phyloP scores from a whole-genome alignment of 1,140 invertebrate species.

The Phymorhynchus buccinoides region DNA sequence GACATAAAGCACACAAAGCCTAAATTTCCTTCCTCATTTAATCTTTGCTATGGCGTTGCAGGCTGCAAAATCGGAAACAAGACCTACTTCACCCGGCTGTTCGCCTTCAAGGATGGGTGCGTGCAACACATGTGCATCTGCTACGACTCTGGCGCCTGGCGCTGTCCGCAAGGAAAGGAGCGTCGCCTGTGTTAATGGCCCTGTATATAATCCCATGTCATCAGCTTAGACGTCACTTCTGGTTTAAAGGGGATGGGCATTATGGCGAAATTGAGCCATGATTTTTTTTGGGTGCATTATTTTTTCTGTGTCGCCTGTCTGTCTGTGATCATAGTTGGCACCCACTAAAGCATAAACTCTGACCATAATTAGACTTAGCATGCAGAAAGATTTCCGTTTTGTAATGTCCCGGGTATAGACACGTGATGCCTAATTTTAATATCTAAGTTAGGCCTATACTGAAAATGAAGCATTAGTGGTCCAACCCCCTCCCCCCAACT shows the following conservation, averaged over 20 bases:
- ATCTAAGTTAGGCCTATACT: too few species aligned
- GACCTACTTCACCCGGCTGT: constrained; percentile 53
- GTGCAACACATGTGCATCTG: constrained; percentile 56
- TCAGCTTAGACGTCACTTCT: not conserved
- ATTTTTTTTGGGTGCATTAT: not conserved
- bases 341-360: not conserved
- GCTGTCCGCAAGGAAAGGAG: constrained; percentile 48
- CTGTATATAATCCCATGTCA: not conserved
- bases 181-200: constrained; percentile 45
- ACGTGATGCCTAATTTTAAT: too few species aligned
- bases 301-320: not conserved
- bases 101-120: constrained; percentile 51
- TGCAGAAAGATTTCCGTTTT: too few species aligned
- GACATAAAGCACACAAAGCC: too few species aligned
- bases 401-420: too few species aligned
- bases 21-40: too few species aligned
- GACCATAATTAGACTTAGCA: too few species aligned
- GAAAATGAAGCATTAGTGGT: too few species aligned
- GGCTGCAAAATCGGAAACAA: constrained; percentile 50
- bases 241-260: too few species aligned
- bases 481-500: too few species aligned
- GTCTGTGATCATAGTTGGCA: too few species aligned
- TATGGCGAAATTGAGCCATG: not conserved
- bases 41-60: constrained; percentile 38
- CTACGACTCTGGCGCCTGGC: constrained; percentile 52